phyloP scores from a whole-genome alignment of 2,797 vertebrate genomes.

The Anguilla anguilla region DNA sequence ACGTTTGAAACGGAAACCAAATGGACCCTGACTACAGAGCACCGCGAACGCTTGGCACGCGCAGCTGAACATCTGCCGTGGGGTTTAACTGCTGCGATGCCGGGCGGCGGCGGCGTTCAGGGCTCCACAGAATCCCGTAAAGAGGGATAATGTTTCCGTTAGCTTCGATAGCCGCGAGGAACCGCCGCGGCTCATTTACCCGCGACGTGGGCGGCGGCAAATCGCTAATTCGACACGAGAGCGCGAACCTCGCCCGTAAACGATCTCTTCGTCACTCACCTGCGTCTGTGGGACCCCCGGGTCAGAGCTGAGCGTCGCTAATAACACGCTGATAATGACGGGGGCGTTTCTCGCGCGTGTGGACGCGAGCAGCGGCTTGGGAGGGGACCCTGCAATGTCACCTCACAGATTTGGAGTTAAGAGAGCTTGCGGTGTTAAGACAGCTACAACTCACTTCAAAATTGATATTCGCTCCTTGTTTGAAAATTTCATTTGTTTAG shows the following conservation, averaged over 20 bases:
- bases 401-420: neutral
- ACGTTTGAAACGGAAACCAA: neutral
- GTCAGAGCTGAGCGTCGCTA: neutral
- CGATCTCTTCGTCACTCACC: constrained; percentile 35
- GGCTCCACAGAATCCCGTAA: neutral
- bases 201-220: neutral
- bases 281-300: neutral
- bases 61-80: neutral
- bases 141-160: neutral
- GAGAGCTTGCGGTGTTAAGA: neutral
- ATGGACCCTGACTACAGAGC: neutral
- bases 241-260: neutral
- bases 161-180: constrained; percentile 32
- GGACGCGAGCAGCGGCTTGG: neutral
- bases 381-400: neutral
- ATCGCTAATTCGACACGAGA: neutral
- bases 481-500: neutral
- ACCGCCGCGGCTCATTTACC: constrained; percentile 38
- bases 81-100: neutral
- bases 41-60: neutral
- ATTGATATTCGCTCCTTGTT: neutral
- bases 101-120: neutral
- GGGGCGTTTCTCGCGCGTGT: no score
- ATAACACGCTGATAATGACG: neutral
- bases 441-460: neutral